phyloP scores from a whole-genome alignment of 2,797 vertebrate genomes.

The Oophaga sylvatica region DNA sequence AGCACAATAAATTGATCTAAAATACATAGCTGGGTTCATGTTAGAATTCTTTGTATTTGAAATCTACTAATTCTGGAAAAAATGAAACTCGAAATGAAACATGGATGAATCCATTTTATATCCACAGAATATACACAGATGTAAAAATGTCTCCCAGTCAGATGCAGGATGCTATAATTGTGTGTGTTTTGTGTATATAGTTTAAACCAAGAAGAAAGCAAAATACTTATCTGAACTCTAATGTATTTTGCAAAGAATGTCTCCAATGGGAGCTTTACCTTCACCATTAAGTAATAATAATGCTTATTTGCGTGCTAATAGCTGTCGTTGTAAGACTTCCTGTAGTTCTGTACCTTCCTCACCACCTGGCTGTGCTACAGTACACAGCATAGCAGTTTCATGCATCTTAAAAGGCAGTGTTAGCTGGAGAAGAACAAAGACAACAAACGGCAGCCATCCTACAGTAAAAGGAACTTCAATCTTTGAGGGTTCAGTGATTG shows the following conservation, averaged over 20 bases:
- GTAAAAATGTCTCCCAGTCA: neutral
- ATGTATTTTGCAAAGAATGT: neutral
- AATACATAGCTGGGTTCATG: too few relatives aligned
- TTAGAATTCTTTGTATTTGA: too few relatives aligned
- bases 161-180: neutral
- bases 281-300: neutral
- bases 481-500: conserved; percentile 47
- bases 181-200: neutral
- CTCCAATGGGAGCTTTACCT: neutral
- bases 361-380: conserved; percentile 38
- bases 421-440: conserved; percentile 29
- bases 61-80: too few relatives aligned
- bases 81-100: too few relatives aligned
- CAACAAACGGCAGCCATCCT: conserved; percentile 8
- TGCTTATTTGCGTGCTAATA: neutral
- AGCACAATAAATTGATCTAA: too few relatives aligned
- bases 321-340: neutral
- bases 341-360: neutral
- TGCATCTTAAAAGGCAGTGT: conserved; percentile 16
- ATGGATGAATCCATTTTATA: neutral
- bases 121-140: neutral
- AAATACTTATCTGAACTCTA: neutral
- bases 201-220: neutral
- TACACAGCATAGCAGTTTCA: conserved; percentile 11
- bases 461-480: conserved; percentile 50